These are phyloP conservation scores for Petrosia ficiformis DNA, from an alignment of 37 sponge, comb jelly and placozoan species.

Conservation along the genomic window DNA sequence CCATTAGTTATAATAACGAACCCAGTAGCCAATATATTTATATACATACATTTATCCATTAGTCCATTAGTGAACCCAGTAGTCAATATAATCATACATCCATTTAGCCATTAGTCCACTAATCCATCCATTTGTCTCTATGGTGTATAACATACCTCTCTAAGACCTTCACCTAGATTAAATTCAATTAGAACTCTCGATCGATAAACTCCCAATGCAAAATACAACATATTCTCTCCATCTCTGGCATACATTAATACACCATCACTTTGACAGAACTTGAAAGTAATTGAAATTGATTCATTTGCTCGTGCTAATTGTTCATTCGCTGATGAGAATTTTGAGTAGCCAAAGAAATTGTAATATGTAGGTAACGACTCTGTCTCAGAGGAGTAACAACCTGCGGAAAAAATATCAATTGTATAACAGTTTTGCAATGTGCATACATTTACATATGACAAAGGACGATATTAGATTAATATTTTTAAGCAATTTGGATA, in stretches of 20 bases:
- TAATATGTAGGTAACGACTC: neutral
- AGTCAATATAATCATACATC: too few species aligned
- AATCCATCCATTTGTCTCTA: too few species aligned
- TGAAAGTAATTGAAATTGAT: conserved; percentile 14
- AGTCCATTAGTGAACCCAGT: too few species aligned
- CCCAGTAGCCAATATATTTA: too few species aligned
- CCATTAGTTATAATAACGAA: too few species aligned
- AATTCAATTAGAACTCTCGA: conserved; percentile 21
- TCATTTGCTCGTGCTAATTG: conserved; percentile 9
- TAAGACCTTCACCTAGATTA: neutral
- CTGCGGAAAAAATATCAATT: neutral
- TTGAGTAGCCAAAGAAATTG: neutral
- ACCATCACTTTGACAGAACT: conserved; percentile 23
- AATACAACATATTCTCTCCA: conserved; percentile 2
- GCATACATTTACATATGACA: too few species aligned
- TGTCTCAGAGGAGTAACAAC: neutral
- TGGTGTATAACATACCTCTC: conserved; percentile 47
- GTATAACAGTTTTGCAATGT: too few species aligned
- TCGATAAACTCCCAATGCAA: conserved; percentile 31
- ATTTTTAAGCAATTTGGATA: too few species aligned
- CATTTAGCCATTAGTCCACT: too few species aligned
- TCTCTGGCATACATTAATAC: conserved; percentile 22
- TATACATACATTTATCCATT: too few species aligned
- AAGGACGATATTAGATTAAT: too few species aligned
- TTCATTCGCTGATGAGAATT: conserved; percentile 2